Evolutionary conservation across 2,797 vertebrate species (phyloP), one percentile per base, ranked within the genome.

Genomic region (Gymnopithys bicolor): DNA sequence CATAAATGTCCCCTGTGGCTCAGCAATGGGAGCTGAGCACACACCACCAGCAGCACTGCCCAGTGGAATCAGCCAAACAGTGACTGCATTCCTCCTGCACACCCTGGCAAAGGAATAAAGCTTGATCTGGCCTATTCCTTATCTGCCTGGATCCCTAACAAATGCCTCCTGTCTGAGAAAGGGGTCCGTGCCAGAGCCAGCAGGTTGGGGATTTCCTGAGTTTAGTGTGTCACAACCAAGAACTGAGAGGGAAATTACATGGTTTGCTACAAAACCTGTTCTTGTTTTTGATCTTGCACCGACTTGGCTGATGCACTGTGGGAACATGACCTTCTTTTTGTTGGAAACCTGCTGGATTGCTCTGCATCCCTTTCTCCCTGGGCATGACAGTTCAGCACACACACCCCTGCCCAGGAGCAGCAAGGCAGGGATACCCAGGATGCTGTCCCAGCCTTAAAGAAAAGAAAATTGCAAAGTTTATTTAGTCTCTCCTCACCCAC

Each of bases 161-260:
- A 88, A 70, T 2, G 23, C 25, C 51, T 90, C 67, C 24, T 55
- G 71, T 71, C 49, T 46, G 46, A 48, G 45, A 77, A 48, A 51
- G 2, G 56, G 56, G 51, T 24, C 60, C 60, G 43, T 56, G 83
- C 59, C 77, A 89, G 84, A 66, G 10, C 69, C 81, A 49, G 88
- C 41, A 77, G 56, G 33, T 12, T 33, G 11, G 53, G 41, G 63
- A 82, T 64, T 79, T 82, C 86, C 62, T 9, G n/a, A 41, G 41
- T 48, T 70, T 55, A n/a, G 1, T 45, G 60, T 9, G 35, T 46
- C 88, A 58, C 37, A 58, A 25, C 15, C 79, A 51, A 30, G 52
- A 81, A 68, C 0, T 43, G 45, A 55, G 68, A 84, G 12, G 21
- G 30, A 82, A 71, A 87, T 59, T 0, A 48, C 18, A 71, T 0